Conservation (phyloP, 2,797 vertebrate species). For the Chaetophractus vellerosus region DNA sequence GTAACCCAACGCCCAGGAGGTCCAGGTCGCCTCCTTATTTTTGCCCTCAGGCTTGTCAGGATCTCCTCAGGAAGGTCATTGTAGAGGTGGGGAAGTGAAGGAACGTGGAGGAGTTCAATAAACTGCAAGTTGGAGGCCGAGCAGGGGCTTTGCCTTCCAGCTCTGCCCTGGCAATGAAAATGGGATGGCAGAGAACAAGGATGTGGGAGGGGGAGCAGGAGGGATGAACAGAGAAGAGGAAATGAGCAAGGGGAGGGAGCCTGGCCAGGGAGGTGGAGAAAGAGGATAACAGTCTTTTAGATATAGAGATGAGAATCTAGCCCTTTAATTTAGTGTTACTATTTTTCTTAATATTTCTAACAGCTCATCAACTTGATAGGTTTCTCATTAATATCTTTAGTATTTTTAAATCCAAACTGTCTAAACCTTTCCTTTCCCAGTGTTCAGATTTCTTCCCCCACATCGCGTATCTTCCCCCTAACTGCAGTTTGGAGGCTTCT, state of each 20-base stretch:
- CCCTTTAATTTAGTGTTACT: not conserved
- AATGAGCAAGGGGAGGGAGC: not conserved
- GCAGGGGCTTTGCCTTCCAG: not conserved
- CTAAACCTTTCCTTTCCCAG: not conserved
- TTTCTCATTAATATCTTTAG: not conserved
- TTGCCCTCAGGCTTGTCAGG: not conserved
- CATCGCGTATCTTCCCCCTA: not conserved
- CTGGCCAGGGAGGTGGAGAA: not conserved
- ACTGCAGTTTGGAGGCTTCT: too few species aligned
- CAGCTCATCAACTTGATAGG: not conserved
- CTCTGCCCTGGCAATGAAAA: not conserved
- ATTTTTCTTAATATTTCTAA: not conserved
- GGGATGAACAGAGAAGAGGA: too few species aligned
- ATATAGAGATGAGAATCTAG: not conserved
- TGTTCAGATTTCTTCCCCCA: not conserved
- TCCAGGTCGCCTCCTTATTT: not conserved
- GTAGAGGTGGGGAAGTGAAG: not conserved
- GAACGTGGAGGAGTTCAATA: accelerated
- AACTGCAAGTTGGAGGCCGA: not conserved
- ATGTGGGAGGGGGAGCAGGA: not conserved
- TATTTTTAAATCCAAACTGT: not conserved
- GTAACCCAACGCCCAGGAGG: too few species aligned
- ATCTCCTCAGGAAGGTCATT: not conserved
- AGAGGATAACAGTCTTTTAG: not conserved
- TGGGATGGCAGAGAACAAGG: too few species aligned